Percentiles rank a stretch among this genome's conserved stretches.
Conservation (phyloP, 64 coral and sea anemone genomes). For the Trachythela sp. region DNA sequence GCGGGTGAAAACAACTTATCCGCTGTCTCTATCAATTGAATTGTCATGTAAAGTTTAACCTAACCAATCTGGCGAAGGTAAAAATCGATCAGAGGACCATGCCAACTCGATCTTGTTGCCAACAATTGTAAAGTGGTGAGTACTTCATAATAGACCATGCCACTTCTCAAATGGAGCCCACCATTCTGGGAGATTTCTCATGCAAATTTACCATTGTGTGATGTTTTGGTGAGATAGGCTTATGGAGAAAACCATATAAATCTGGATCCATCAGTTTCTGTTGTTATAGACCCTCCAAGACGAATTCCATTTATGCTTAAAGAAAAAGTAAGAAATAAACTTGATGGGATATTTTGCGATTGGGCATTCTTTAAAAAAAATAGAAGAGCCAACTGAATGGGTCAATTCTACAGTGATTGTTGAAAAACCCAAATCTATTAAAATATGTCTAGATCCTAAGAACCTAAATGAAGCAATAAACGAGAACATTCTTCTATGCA, state of each 20-base stretch:
- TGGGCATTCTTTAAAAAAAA: constrained; percentile 17
- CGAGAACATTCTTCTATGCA: constrained; percentile 44
- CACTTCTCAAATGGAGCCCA: background rate
- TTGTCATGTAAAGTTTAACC: background rate
- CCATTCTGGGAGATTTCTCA: background rate
- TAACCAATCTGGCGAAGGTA: constrained; percentile 36
- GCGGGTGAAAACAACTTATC: constrained; percentile 53
- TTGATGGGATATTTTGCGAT: background rate
- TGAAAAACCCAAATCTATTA: constrained; percentile 16
- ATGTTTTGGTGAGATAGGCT: background rate
- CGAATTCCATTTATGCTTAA: background rate
- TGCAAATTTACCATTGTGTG: background rate
- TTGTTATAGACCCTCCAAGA: constrained; percentile 8
- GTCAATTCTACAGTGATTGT: constrained; percentile 10
- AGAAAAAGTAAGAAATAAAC: constrained; percentile 28
- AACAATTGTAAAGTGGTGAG: background rate
- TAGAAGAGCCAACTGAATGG: constrained; percentile 28
- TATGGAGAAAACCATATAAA: constrained; percentile 28
- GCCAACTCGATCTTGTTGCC: constrained; percentile 51
- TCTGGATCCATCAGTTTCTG: background rate
- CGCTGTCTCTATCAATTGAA: constrained; percentile 28
- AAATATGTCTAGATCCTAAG: constrained; percentile 44
- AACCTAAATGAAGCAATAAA: constrained; percentile 41
- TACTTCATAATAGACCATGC: background rate
- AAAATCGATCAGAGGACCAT: constrained; percentile 50